A percentile compares a stretch with the other conserved stretches of the same genome.
phyloP scores from a whole-genome alignment of 2,113 vertebrate genomes.

The Percopsis transmontana region DNA sequence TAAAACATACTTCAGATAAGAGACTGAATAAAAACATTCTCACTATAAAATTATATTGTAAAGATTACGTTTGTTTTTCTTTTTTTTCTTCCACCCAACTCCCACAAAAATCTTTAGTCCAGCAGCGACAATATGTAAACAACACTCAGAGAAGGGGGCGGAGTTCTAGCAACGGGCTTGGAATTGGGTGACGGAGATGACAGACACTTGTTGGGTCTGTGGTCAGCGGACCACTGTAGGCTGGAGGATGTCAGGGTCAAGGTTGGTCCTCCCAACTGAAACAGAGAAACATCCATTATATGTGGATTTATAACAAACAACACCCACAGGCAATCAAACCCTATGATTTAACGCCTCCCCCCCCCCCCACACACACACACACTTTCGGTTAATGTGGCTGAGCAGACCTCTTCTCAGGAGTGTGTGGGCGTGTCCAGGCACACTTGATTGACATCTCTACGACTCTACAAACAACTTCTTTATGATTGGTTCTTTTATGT shows the following conservation, averaged over 20 bases:
- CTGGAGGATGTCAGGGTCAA: conserved; percentile 20
- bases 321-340: no score
- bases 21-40: background rate
- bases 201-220: conserved; percentile 43
- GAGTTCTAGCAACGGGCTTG: conserved; percentile 47
- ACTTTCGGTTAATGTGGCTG: no score
- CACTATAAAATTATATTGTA: conserved; percentile 32
- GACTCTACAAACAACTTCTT: no score
- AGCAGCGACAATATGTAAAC: conserved; percentile 76
- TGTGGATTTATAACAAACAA: background rate
- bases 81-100: conserved; percentile 10
- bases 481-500: no score
- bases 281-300: conserved; percentile 7
- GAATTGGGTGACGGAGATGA: conserved; percentile 39
- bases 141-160: conserved; percentile 69
- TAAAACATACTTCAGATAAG: conserved; percentile 62
- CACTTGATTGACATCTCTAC: no score
- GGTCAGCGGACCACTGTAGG: conserved; percentile 53
- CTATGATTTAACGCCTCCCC: no score
- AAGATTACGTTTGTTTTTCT: conserved; percentile 7
- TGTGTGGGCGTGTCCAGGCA: no score
- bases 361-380: no score
- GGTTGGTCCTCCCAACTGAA: conserved; percentile 61
- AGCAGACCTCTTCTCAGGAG: no score
- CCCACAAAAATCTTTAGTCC: conserved; percentile 53